Base-by-base conservation (phyloP, 2,113 vertebrate genomes). In the Sterna hirundo region DNA sequence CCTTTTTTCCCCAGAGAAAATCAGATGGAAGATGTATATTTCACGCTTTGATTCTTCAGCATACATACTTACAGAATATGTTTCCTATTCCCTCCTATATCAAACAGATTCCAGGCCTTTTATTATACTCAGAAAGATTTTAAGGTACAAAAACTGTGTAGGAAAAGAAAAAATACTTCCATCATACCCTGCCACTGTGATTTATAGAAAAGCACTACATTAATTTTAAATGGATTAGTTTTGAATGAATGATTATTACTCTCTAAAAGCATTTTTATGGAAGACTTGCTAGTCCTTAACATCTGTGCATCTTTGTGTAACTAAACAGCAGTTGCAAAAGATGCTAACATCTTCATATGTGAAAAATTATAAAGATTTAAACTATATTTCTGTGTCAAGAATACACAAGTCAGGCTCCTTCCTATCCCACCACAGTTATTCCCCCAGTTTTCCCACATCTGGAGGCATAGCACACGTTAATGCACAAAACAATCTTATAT, bases 201-300 rank as follows among this genome's bases (percentile, higher is more conserved):
- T 60, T 86, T 55, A 46, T 8, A 87, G 88, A 66, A 85, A 89
- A 89, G 15, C 18, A 80, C 10, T 49, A n/a, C 84, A 74, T 51
- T 57, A 13, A 36, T 55, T 91, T 83, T 30, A 91, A 94, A 62
- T 27, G 16, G 40, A 65, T 88, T 69, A 26, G 15, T 51, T 90
- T 25, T 55, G 64, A 93, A 75, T 57, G 55, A n/a, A 36, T 36
- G 22, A 89, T 29, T 49, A 38, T 69, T 46, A 34, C 21, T 51
- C 21, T 57, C 71, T 72, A 76, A 76, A 82, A 94, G 86, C 65
- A 85, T 76, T 87, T 85, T 93, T 87, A 90, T 42, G 34, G 21
- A 82, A 83, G 66, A 65, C 10, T 85, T 77, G 29, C 21, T 44
- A 55, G n/a, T 49, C 40, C 66, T 94, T 46, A 69, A 72, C 70